These are phyloP conservation scores for Onthophagus taurus DNA, from an alignment of 1,140 invertebrate species.

Conservation along the genomic window DNA sequence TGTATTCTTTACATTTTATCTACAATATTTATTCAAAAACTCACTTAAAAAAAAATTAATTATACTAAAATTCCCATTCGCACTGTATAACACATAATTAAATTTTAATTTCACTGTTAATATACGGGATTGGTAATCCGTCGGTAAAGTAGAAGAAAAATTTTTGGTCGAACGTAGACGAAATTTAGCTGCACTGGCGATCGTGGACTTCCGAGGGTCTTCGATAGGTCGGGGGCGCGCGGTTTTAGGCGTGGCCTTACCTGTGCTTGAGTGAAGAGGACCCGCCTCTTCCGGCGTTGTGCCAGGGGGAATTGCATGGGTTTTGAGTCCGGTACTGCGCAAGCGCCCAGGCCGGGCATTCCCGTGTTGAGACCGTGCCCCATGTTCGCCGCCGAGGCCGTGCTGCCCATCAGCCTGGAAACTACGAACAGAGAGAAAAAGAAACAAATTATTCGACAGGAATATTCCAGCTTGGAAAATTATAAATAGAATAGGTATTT, in stretches of 20 bases:
- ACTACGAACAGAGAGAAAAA: constrained; percentile 54
- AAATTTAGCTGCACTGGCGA: constrained; percentile 2
- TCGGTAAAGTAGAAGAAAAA: constrained; percentile 7
- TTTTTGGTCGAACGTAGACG: neutral
- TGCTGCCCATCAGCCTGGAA: constrained; percentile 77
- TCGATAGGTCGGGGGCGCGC: constrained; percentile 8
- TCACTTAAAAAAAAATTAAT: too few relatives aligned
- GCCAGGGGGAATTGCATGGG: constrained; percentile 87
- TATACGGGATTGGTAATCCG: neutral
- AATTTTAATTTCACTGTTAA: too few relatives aligned
- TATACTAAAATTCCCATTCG: too few relatives aligned
- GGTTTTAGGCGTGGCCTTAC: constrained; percentile 37
- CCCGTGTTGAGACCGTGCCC: constrained; percentile 78
- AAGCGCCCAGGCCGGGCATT: constrained; percentile 65
- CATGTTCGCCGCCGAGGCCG: constrained; percentile 64
- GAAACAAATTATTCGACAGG: too few relatives aligned
- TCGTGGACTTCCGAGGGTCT: constrained; percentile 1
- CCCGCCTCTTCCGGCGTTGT: constrained; percentile 85
- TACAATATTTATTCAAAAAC: too few relatives aligned
- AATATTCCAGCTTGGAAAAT: neutral
- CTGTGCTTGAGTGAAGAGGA: constrained; percentile 97
- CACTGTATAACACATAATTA: too few relatives aligned
- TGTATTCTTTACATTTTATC: neutral
- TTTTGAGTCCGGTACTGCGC: constrained; percentile 70
- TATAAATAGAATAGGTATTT: neutral